Conservation (phyloP, 2,797 vertebrate species). For the Fratercula arctica region DNA sequence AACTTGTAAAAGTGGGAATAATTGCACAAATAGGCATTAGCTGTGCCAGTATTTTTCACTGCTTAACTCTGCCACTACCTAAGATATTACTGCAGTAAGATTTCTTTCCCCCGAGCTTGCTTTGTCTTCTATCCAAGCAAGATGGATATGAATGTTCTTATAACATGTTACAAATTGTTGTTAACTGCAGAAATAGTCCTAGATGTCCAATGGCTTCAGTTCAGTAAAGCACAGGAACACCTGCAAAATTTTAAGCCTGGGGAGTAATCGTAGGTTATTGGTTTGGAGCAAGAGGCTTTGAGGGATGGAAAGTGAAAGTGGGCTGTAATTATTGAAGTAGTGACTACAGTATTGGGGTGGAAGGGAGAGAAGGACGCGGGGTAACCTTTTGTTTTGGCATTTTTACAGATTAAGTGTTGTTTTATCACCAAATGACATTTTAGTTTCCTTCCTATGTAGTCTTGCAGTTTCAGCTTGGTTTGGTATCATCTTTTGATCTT, state of each 20-base stretch:
- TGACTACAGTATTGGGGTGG: neutral
- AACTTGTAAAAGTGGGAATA: conserved; percentile 53
- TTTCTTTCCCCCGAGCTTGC: conserved; percentile 27
- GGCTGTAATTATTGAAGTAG: neutral
- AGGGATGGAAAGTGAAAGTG: neutral
- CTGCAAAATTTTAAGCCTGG: neutral
- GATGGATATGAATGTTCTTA: neutral
- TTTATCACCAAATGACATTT: neutral
- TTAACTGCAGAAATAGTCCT: neutral
- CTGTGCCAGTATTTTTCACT: conserved; percentile 25
- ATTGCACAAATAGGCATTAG: conserved; percentile 11
- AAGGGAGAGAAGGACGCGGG: rapidly evolving
- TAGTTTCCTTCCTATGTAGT: neutral
- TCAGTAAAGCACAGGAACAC: conserved; percentile 2
- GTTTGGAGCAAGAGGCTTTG: neutral
- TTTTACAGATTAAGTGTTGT: neutral
- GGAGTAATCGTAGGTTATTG: neutral
- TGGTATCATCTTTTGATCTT: neutral
- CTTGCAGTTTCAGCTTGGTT: neutral
- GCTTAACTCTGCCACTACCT: conserved; percentile 19
- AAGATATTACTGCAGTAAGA: conserved; percentile 28
- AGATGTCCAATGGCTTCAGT: neutral
- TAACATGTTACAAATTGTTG: neutral
- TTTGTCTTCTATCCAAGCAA: conserved; percentile 35
- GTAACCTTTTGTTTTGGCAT: neutral